These are phyloP conservation scores for Ladona fulva DNA, from an alignment of 1,140 invertebrate genomes.

Conservation along the genomic window DNA sequence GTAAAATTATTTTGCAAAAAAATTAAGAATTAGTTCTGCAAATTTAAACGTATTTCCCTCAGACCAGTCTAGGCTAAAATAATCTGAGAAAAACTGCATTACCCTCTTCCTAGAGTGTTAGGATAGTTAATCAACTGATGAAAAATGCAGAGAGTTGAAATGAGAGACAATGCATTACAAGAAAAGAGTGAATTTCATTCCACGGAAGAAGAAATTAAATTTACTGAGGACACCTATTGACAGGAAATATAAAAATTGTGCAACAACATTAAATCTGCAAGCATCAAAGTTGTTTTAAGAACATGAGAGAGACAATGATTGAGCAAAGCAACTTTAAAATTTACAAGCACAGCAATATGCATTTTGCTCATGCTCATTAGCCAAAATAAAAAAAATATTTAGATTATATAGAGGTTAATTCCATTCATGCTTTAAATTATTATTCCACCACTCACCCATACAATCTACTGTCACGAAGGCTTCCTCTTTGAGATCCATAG, in stretches of 20 bases:
- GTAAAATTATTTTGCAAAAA: too few species aligned
- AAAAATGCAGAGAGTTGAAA: background rate
- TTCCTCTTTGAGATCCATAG: slow-evolving; percentile 42
- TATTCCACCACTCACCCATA: slow-evolving; percentile 54
- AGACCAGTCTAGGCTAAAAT: background rate
- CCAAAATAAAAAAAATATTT: background rate
- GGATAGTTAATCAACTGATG: background rate
- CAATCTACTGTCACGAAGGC: slow-evolving; percentile 62
- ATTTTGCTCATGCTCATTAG: background rate
- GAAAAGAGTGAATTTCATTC: background rate
- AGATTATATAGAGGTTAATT: too few species aligned
- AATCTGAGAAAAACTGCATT: background rate
- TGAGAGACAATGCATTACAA: background rate
- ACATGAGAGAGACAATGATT: too few species aligned
- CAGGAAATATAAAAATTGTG: too few species aligned
- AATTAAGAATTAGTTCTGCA: too few species aligned
- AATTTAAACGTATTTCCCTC: background rate
- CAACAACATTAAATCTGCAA: too few species aligned
- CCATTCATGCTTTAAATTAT: slow-evolving; percentile 11
- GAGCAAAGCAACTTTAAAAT: too few species aligned
- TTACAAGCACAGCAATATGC: background rate
- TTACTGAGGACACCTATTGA: background rate
- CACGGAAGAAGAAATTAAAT: background rate
- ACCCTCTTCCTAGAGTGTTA: background rate
- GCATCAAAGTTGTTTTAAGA: too few species aligned